Conservation (phyloP, 2,113 vertebrate genomes). For the Trogon surrucura region DNA sequence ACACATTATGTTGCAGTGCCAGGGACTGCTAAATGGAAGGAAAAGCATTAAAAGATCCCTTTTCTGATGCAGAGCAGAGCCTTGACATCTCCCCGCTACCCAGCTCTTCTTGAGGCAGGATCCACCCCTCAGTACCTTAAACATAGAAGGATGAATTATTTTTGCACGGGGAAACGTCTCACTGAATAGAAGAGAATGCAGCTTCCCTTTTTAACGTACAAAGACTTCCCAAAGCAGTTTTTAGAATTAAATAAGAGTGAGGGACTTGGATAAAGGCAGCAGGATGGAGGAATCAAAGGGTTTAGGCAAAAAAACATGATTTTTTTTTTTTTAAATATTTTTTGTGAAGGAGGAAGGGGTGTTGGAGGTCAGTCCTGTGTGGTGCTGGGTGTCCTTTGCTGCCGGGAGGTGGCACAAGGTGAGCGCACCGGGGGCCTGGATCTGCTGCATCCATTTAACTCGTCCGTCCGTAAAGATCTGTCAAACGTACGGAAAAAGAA, state of each 20-base stretch:
- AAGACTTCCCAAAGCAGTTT: not conserved
- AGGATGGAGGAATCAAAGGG: not conserved
- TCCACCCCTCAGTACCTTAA: not conserved
- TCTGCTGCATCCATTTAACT: not conserved
- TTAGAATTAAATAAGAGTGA: not conserved
- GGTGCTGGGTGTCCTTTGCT: not conserved
- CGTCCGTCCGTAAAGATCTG: not conserved
- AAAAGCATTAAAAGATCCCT: not conserved
- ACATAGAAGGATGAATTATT: not conserved
- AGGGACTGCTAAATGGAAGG: not conserved
- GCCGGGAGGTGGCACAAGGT: rapidly evolving
- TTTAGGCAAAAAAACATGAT: not conserved
- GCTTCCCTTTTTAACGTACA: not conserved
- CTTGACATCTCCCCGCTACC: not conserved
- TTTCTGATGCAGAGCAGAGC: not conserved
- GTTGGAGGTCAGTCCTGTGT: not conserved
- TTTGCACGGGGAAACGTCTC: not conserved
- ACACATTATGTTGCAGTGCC: not conserved
- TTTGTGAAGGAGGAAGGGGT: not conserved
- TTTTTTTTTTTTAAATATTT: not conserved
- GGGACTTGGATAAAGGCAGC: not conserved
- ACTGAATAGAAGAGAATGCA: not conserved
- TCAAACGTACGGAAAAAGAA: not conserved
- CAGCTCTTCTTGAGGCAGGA: not conserved
- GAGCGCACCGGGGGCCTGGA: not conserved